Conservation (phyloP, 92 coral and sea anemone species). For the Epizoanthus fatuus region DNA sequence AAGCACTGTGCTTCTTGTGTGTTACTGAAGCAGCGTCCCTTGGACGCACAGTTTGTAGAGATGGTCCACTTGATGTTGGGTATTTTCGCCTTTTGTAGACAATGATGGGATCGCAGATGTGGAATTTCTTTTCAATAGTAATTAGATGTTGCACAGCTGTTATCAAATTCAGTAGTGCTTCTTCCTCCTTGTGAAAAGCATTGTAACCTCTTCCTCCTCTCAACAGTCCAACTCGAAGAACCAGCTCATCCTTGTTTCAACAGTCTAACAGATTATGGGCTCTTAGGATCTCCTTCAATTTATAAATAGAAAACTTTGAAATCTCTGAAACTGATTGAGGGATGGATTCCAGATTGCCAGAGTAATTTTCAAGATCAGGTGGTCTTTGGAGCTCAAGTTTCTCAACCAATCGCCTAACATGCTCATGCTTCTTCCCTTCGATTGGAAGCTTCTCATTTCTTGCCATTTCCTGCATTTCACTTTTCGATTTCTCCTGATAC, state of each 20-base stretch:
- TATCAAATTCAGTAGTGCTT: conserved; percentile 51
- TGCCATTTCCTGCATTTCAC: conserved; percentile 38
- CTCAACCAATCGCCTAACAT: conserved; percentile 59
- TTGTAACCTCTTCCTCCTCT: conserved; percentile 53
- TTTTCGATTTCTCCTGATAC: conserved; percentile 43
- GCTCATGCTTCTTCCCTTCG: conserved; percentile 69
- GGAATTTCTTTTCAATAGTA: conserved; percentile 21
- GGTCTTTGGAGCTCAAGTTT: conserved; percentile 27
- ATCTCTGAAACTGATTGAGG: conserved; percentile 53
- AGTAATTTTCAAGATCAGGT: conserved; percentile 43
- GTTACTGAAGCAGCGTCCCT: conserved; percentile 55
- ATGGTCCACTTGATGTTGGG: conserved; percentile 20
- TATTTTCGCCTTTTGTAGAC: conserved; percentile 53
- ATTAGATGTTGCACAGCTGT: conserved; percentile 47
- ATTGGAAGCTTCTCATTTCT: conserved; percentile 18
- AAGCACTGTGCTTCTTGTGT: conserved; percentile 14
- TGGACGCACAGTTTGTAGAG: conserved; percentile 36
- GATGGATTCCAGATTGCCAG: conserved; percentile 37
- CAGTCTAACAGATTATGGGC: conserved; percentile 72
- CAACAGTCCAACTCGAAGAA: conserved; percentile 73
- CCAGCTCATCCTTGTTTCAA: conserved; percentile 79
- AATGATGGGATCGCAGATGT: conserved; percentile 42
- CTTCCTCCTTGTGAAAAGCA: conserved; percentile 61
- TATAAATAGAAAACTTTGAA: conserved; percentile 50
- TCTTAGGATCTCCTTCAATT: conserved; percentile 61